Conservation (phyloP, 2,113 vertebrate species). For the Nothobranchius kuhntae region DNA sequence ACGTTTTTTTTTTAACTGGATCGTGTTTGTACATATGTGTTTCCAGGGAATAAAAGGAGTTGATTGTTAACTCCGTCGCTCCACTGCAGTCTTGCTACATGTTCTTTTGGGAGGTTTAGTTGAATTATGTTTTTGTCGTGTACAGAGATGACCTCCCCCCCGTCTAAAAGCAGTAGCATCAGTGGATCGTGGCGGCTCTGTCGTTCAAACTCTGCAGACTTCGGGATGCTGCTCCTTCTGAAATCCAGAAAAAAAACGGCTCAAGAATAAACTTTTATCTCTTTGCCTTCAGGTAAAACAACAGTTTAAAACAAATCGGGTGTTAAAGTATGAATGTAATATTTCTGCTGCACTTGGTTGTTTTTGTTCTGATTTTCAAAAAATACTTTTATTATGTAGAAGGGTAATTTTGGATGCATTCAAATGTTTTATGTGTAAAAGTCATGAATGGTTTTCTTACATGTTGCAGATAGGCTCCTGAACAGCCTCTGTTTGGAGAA, state of each 20-base stretch:
- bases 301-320: too few species aligned
- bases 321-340: too few species aligned
- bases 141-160: constrained; percentile 18
- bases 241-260: neutral
- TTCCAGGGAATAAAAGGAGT: constrained; percentile 73
- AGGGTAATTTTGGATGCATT: too few species aligned
- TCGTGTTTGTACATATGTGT: constrained; percentile 65
- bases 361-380: too few species aligned
- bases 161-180: constrained; percentile 38
- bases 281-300: too few species aligned
- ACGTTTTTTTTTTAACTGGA: constrained; percentile 56
- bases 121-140: constrained; percentile 8
- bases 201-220: constrained; percentile 33
- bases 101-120: neutral
- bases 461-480: neutral
- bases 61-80: constrained; percentile 35
- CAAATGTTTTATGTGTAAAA: too few species aligned
- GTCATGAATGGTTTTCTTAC: too few species aligned
- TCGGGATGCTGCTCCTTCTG: neutral
- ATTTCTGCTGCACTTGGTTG: too few species aligned
- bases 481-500: neutral
- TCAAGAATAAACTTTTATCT: neutral
- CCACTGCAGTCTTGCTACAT: neutral
- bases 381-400: too few species aligned
- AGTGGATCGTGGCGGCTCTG: constrained; percentile 26